Conservation (phyloP, 2,888 invertebrate genomes). For the Cosmorhoe ocellata region DNA sequence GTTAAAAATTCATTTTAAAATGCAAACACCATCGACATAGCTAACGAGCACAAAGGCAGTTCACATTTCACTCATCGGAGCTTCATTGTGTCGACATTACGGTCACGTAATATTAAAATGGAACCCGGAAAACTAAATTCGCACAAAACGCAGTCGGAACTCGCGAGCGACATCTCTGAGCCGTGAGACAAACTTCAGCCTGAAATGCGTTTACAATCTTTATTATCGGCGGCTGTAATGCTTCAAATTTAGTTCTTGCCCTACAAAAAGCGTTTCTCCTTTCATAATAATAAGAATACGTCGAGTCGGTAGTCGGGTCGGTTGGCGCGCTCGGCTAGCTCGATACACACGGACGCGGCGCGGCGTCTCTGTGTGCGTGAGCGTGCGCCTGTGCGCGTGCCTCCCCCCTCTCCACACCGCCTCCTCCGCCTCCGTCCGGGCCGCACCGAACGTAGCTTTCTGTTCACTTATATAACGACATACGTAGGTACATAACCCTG, state of each 20-base stretch:
- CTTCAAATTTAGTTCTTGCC: conserved; percentile 82
- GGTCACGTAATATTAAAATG: conserved; percentile 40
- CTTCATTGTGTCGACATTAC: conserved; percentile 40
- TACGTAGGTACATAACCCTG: conserved; percentile 69
- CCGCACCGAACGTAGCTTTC: conserved; percentile 73
- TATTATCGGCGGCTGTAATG: conserved; percentile 78
- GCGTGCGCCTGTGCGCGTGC: conserved; percentile 40
- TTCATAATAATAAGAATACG: conserved; percentile 85
- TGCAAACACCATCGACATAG: conserved; percentile 7
- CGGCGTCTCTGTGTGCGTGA: conserved; percentile 50
- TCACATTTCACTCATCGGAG: conserved; percentile 38
- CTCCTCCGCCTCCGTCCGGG: conserved; percentile 37
- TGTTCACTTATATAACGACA: conserved; percentile 81
- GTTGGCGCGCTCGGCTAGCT: conserved; percentile 74
- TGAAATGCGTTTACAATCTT: conserved; percentile 80
- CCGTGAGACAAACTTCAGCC: conserved; percentile 73
- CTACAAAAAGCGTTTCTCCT: conserved; percentile 83
- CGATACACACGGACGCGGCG: conserved; percentile 68
- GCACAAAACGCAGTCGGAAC: conserved; percentile 41
- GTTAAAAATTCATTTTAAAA: conserved; percentile 3
- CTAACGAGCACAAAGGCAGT: conserved; percentile 17
- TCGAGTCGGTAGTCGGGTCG: conserved; percentile 67
- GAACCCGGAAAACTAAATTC: conserved; percentile 45
- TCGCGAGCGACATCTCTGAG: conserved; percentile 74
- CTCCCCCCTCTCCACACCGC: conserved; percentile 30